These are phyloP conservation scores for Balaeniceps rex DNA, from an alignment of 2,113 vertebrate species.

Conservation along the genomic window DNA sequence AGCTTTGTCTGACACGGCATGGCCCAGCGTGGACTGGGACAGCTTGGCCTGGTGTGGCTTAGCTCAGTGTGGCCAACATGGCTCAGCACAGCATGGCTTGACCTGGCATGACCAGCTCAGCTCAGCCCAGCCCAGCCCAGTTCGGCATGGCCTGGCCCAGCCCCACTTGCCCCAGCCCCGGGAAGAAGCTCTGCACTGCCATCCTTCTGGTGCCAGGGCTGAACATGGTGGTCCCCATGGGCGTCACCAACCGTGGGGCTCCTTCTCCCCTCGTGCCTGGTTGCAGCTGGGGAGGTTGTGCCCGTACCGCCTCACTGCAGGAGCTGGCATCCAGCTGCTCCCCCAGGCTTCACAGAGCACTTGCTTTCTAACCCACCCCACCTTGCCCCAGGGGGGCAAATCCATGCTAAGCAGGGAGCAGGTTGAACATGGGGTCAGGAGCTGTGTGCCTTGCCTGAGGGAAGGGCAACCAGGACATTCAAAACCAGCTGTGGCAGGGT, in stretches of 20 bases:
- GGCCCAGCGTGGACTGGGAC: neutral
- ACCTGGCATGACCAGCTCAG: neutral
- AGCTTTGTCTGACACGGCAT: neutral
- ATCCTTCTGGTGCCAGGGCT: neutral
- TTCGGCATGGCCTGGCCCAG: neutral
- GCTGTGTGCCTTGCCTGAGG: neutral
- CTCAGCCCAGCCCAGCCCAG: neutral
- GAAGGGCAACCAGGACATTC: neutral
- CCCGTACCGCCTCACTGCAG: neutral
- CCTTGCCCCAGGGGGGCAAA: neutral
- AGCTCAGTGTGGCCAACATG: neutral
- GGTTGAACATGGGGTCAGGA: neutral
- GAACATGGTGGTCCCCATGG: neutral
- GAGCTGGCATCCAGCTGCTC: neutral
- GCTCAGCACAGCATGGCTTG: neutral
- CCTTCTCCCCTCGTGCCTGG: neutral
- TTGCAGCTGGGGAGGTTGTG: neutral
- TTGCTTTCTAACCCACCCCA: neutral
- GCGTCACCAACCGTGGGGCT: accelerated
- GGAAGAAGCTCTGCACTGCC: neutral
- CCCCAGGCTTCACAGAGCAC: neutral
- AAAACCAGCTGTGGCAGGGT: neutral
- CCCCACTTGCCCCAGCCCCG: accelerated
- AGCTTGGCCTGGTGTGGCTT: neutral
- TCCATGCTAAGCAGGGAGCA: neutral